Conservation (phyloP, 92 coral and sea anemone species). For the Isaurus tuberculatus region DNA sequence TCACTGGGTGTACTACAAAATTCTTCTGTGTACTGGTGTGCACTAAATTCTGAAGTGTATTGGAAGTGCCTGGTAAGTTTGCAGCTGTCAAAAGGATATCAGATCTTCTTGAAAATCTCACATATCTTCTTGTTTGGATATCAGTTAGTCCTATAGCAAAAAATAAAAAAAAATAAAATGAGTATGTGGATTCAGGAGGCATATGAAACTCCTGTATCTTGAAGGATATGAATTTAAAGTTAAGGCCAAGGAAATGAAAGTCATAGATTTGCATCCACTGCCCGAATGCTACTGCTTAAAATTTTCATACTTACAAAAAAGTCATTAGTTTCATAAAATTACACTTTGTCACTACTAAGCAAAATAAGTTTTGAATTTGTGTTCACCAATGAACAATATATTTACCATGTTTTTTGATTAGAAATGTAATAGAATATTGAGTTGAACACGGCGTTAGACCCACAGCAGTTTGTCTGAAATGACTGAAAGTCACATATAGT, state of each 20-base stretch:
- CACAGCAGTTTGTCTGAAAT: neutral
- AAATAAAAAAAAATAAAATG: neutral
- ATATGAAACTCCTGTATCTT: neutral
- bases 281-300: constrained; percentile 7
- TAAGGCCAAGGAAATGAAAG: constrained; percentile 2
- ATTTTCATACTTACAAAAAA: neutral
- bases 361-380: constrained; percentile 1
- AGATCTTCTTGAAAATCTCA: constrained; percentile 6
- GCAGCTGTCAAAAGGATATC: constrained; percentile 11
- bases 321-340: neutral
- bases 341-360: constrained; percentile 5
- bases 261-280: neutral
- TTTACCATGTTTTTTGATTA: neutral
- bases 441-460: neutral
- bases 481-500: neutral
- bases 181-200: neutral
- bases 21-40: constrained; percentile 21
- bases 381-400: neutral
- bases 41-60: constrained; percentile 13
- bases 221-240: constrained; percentile 1
- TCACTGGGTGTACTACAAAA: constrained; percentile 2
- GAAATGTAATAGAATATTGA: constrained; percentile 8
- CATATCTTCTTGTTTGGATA: constrained; percentile 12
- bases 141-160: neutral
- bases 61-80: constrained; percentile 12